Conservation (phyloP, 2,888 invertebrate species). For the Holacanthella duospinosa region DNA sequence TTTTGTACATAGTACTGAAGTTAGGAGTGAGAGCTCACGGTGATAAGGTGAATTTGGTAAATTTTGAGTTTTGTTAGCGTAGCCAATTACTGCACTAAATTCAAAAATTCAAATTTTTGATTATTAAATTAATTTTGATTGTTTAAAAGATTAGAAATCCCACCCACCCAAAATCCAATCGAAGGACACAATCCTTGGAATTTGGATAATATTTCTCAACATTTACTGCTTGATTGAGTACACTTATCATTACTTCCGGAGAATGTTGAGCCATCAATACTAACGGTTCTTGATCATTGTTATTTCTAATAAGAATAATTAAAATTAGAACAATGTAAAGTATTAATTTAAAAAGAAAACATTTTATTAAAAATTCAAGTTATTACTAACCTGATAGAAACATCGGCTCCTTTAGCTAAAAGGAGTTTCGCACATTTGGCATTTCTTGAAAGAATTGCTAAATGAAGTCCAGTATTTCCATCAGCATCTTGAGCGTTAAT, state of each 20-base stretch:
- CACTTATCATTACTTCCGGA: conserved; percentile 20
- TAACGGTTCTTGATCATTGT: conserved; percentile 17
- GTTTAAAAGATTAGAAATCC: too few relatives aligned
- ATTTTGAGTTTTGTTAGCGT: too few relatives aligned
- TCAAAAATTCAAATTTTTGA: too few relatives aligned
- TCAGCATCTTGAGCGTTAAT: conserved; percentile 57
- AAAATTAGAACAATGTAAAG: not conserved
- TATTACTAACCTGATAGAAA: conserved; percentile 59
- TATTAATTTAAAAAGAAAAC: not conserved
- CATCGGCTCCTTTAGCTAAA: conserved; percentile 74
- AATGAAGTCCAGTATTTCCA: conserved; percentile 72
- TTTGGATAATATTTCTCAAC: conserved; percentile 24
- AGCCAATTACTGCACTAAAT: too few relatives aligned
- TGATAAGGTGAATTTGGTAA: not conserved
- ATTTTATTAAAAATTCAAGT: too few relatives aligned
- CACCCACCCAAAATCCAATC: conserved; percentile 24
- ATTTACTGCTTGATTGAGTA: conserved; percentile 21
- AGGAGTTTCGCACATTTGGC: conserved; percentile 73
- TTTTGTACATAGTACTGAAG: conserved; percentile 9
- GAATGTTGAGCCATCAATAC: conserved; percentile 15
- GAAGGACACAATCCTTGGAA: conserved; percentile 25
- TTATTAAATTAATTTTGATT: too few relatives aligned
- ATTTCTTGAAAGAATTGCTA: conserved; percentile 75
- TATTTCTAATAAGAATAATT: conserved; percentile 11
- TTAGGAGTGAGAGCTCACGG: conserved; percentile 12